Evolutionary conservation across 2,888 invertebrate genomes (phyloP).

Genomic region (Marronus borbonicus): DNA sequence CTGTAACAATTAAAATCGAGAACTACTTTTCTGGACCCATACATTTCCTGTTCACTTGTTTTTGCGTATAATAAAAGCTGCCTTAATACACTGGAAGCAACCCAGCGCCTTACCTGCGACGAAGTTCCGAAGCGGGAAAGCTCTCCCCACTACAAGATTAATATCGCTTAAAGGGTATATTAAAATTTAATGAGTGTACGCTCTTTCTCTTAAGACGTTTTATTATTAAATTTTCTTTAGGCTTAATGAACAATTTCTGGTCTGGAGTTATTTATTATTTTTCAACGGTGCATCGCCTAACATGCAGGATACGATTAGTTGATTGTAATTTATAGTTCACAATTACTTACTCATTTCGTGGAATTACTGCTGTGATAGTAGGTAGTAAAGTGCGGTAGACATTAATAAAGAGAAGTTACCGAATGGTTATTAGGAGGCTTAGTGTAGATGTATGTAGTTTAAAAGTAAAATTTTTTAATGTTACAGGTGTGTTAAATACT

Average conservation of each 20-base stretch:
- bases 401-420: no score
- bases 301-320: not conserved
- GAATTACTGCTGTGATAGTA: no score
- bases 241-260: constrained; percentile 41
- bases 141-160: constrained; percentile 40
- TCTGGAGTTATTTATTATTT: constrained; percentile 22
- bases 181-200: constrained; percentile 50
- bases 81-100: constrained; percentile 20
- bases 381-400: no score
- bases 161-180: constrained; percentile 50
- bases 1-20: no score
- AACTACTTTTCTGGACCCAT: no score
- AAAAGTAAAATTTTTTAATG: no score
- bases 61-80: constrained; percentile 21
- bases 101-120: constrained; percentile 24
- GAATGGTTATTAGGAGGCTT: no score
- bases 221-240: constrained; percentile 48
- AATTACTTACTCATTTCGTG: no score
- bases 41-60: no score
- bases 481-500: no score
- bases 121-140: constrained; percentile 27
- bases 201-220: constrained; percentile 42
- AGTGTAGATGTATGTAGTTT: no score
- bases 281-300: not conserved
- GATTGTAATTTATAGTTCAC: constrained; percentile 2